Evolutionary conservation across 1,140 invertebrate genomes (phyloP).

Genomic region (Solenopsis invicta): DNA sequence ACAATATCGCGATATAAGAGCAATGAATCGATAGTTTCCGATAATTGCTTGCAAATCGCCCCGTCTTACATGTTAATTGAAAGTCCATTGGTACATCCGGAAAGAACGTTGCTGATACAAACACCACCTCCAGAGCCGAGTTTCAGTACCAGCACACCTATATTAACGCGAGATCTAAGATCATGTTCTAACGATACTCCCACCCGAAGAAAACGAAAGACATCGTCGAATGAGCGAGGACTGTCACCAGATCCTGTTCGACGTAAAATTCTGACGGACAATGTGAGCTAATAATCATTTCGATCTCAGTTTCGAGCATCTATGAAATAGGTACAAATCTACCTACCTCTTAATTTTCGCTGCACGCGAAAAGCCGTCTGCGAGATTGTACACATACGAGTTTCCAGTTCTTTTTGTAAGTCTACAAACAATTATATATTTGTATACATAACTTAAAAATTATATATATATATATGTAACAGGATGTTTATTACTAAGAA

Average conservation of each 20-base stretch:
- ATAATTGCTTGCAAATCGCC: background rate
- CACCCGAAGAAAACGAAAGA: slow-evolving; percentile 1
- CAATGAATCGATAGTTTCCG: background rate
- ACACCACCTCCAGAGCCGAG: slow-evolving; percentile 60
- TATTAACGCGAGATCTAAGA: background rate
- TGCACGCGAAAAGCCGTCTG: slow-evolving; percentile 82
- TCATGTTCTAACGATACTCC: background rate
- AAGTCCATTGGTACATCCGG: background rate
- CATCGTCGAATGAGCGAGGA: slow-evolving; percentile 7
- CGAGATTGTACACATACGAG: slow-evolving; percentile 81
- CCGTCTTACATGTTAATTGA: background rate
- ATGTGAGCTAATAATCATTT: background rate
- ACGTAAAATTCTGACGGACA: background rate
- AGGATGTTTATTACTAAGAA: too few species aligned
- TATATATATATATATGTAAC: slow-evolving; percentile 13
- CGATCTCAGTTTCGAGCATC: background rate
- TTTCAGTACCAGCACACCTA: slow-evolving; percentile 71
- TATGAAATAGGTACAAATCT: slow-evolving; percentile 25
- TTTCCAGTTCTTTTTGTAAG: slow-evolving; percentile 88
- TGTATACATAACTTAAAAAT: slow-evolving; percentile 10
- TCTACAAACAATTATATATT: slow-evolving; percentile 82
- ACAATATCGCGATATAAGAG: background rate
- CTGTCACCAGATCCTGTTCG: background rate
- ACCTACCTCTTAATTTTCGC: slow-evolving; percentile 82
- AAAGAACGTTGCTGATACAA: slow-evolving; percentile 8